Base-by-base conservation (phyloP, 2,888 invertebrate species). In the Hyppa rectilinea region DNA sequence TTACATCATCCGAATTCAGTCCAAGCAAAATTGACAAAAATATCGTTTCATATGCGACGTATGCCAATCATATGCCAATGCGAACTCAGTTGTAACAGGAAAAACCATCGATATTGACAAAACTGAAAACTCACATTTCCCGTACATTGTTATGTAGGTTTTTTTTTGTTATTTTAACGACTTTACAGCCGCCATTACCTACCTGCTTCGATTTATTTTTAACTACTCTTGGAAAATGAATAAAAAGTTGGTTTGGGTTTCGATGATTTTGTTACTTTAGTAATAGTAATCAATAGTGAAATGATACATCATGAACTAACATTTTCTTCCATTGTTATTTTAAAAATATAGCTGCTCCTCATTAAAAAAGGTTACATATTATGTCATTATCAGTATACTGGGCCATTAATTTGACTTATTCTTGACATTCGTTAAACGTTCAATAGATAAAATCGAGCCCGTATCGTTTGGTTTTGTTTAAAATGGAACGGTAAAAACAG, bases 61-160 rank as follows among this genome's bases (percentile, higher is more conserved):
- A 29, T 73, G 77, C 56, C 80, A 77, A 80, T 64, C 55, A 58
- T 38, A n/a, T 55, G 50, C 53, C 36, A 61, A 50, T 47, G 17
- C 53, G 26, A 52, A 63, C 60, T 65, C 59, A 60, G 66, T 50
- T 20, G 63, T 69, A 52, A 60, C 75, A 71, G 75, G 72, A 75
- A 72, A n/a, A 75, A 53, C 63, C 52, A 45, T 50, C 29, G 49
- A 59, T 77, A 71, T 80, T 78, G 78, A 78, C 62, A 67, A 72
- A 75, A 58, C 55, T 71, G 59, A 50, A 70, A 60, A 67, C 50
- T 29, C 45, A 29, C 17, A 40, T 71, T 76, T 80, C 45, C 75
- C 58, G 75, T 56, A 66, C 58, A 75, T 81, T 81, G 82, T 80
- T 63, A 43, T n/a, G 36, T 53, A 56, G n/a, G 9, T 63, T 63